phyloP scores from a whole-genome alignment of 2,888 invertebrate genomes.

The Aleiodes testaceus region DNA sequence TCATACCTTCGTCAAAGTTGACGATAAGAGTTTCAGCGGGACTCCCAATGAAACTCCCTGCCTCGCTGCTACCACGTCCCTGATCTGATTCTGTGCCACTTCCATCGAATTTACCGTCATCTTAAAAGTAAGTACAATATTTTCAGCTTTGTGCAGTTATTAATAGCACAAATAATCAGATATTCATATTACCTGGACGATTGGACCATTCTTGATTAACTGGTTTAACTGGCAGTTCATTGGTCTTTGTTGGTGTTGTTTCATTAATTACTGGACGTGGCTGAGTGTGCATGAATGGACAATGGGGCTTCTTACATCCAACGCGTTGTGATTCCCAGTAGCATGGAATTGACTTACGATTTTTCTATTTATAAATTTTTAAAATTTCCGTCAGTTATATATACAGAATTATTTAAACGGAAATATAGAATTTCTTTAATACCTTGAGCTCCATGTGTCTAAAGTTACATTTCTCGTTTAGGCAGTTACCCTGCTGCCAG shows the following conservation, averaged over 20 bases:
- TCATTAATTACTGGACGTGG: slow-evolving; percentile 54
- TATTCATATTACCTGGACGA: slow-evolving; percentile 63
- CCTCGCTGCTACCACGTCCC: slow-evolving; percentile 69
- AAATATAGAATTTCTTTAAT: slow-evolving; percentile 42
- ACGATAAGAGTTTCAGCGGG: slow-evolving; percentile 82
- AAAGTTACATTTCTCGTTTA: slow-evolving; percentile 84
- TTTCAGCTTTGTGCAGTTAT: neutral
- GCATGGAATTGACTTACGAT: slow-evolving; percentile 87
- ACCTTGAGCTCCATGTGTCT: slow-evolving; percentile 91
- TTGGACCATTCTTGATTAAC: slow-evolving; percentile 67
- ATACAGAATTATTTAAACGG: too few relatives aligned
- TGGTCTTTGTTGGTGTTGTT: slow-evolving; percentile 60
- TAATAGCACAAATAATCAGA: too few relatives aligned
- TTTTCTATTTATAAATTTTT: slow-evolving; percentile 77
- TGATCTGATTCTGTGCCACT: slow-evolving; percentile 69
- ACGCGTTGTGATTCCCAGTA: slow-evolving; percentile 91
- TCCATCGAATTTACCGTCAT: slow-evolving; percentile 69
- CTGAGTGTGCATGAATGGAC: slow-evolving; percentile 84
- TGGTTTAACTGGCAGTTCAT: slow-evolving; percentile 61
- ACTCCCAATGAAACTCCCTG: slow-evolving; percentile 70
- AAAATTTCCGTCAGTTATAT: neutral
- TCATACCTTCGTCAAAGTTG: slow-evolving; percentile 89
- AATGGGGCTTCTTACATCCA: slow-evolving; percentile 89
- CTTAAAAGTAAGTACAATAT: slow-evolving; percentile 49
- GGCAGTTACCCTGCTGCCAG: slow-evolving; percentile 89